phyloP scores from a whole-genome alignment of 1,140 invertebrate genomes.

The Tetragonula clypearis region DNA sequence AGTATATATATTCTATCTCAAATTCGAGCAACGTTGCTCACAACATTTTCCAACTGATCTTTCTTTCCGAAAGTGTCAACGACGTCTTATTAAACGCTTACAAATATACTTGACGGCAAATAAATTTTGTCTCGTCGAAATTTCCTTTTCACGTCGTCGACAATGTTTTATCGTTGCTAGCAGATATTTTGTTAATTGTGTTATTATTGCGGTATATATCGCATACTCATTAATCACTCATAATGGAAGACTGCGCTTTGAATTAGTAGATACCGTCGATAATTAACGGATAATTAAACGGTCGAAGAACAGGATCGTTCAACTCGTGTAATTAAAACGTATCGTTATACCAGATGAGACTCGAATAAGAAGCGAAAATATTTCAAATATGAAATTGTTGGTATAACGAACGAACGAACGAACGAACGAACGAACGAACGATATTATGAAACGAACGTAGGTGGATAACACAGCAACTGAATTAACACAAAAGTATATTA shows the following conservation, averaged over 20 bases:
- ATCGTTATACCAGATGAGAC: not conserved
- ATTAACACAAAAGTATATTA: slow-evolving; percentile 12
- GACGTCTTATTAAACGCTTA: too few species aligned
- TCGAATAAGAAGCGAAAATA: not conserved
- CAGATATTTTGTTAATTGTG: not conserved
- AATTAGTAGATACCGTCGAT: not conserved
- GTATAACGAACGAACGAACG: not conserved
- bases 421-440: too few species aligned
- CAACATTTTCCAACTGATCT: too few species aligned
- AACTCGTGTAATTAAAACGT: not conserved
- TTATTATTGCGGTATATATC: not conserved
- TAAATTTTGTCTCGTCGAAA: too few species aligned
- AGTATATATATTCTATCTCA: too few species aligned
- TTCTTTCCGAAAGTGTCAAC: too few species aligned
- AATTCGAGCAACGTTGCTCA: too few species aligned
- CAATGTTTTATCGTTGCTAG: not conserved
- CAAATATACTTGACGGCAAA: too few species aligned
- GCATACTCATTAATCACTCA: not conserved
- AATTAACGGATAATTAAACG: not conserved
- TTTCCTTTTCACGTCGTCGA: too few species aligned
- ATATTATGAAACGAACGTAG: not conserved
- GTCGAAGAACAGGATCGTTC: not conserved
- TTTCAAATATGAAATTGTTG: not conserved
- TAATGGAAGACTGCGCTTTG: not conserved
- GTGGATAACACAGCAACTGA: not conserved